Conservation (phyloP, 2,797 vertebrate species). For the Poeciliopsis infans region DNA sequence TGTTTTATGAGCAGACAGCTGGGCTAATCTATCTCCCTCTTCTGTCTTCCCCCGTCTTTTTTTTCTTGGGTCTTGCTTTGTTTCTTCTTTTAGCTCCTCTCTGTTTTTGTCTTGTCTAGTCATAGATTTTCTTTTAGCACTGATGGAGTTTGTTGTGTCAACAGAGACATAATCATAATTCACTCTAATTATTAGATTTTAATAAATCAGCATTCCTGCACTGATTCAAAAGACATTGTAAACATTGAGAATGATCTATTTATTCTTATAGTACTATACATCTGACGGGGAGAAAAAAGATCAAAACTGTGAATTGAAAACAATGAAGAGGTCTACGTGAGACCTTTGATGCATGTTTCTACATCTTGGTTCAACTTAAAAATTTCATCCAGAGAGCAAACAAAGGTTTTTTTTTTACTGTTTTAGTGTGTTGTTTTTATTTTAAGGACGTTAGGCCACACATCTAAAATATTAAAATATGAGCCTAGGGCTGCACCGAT, state of each 20-base stretch:
- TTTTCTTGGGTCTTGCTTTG: constrained; percentile 53
- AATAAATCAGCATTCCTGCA: not conserved
- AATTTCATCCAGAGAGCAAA: no score
- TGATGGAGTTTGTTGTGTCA: constrained; percentile 34
- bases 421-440: not conserved
- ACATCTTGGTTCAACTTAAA: not conserved
- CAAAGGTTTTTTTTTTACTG: not conserved
- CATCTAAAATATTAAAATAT: not conserved
- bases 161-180: not conserved
- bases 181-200: not conserved
- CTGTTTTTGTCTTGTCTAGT: constrained; percentile 35
- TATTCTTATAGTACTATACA: not conserved
- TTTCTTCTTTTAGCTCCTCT: constrained; percentile 49
- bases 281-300: not conserved
- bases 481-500: not conserved
- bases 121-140: constrained; percentile 25
- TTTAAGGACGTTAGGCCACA: not conserved
- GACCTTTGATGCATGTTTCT: not conserved
- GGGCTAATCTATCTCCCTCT: constrained; percentile 70
- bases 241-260: not conserved
- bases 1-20: constrained; percentile 82
- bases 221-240: not conserved
- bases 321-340: not conserved
- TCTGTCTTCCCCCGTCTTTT: constrained; percentile 54
- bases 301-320: not conserved